Conservation (phyloP, 2,797 vertebrate genomes). For the Mus caroli region DNA sequence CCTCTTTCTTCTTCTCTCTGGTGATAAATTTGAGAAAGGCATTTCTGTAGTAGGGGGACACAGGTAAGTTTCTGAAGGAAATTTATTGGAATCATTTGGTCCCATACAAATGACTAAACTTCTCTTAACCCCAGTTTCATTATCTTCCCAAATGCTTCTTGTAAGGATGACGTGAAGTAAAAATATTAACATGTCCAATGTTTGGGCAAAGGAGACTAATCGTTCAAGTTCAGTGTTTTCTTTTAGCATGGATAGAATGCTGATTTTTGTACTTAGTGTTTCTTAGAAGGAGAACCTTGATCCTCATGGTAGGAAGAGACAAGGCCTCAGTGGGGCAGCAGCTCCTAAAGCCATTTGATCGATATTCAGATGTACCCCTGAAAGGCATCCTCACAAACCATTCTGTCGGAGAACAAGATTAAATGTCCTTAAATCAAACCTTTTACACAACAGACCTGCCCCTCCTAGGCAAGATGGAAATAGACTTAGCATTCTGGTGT, state of each 20-base stretch:
- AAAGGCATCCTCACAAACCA: constrained; percentile 57
- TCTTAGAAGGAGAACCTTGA: constrained; percentile 36
- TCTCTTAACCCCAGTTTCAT: neutral
- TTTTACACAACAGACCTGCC: constrained; percentile 41
- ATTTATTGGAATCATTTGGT: neutral
- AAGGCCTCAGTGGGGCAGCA: neutral
- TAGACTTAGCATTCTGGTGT: constrained; percentile 27
- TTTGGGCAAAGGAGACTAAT: neutral
- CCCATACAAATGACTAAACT: neutral
- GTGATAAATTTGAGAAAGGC: neutral
- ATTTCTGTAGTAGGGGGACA: neutral
- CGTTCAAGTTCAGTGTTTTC: neutral
- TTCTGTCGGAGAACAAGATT: constrained; percentile 51
- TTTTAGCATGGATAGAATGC: neutral
- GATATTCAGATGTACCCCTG: neutral
- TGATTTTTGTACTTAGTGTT: neutral
- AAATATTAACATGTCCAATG: neutral
- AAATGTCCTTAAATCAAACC: constrained; percentile 66
- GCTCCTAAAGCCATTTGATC: neutral
- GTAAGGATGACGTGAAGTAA: neutral
- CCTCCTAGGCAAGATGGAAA: constrained; percentile 57
- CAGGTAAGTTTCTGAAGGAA: neutral
- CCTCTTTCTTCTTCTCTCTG: neutral
- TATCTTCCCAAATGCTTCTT: neutral
- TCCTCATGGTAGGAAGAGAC: neutral